Percentiles rank a stretch among this genome's conserved stretches.
phyloP scores from a whole-genome alignment of 2,888 invertebrate species.

The Lochmaea capreae region DNA sequence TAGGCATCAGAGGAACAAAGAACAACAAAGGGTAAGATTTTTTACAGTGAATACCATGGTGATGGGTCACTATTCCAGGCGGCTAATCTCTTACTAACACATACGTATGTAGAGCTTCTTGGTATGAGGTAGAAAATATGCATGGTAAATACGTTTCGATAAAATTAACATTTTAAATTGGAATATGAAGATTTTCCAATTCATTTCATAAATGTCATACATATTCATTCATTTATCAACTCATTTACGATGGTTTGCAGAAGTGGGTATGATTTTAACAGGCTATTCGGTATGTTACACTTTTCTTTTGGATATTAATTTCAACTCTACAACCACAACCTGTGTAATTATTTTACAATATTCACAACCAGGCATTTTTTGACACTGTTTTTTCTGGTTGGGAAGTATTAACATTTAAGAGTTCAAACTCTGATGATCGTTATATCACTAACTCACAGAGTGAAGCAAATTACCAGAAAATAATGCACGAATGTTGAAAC shows the following conservation, averaged over 20 bases:
- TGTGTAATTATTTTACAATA: not conserved
- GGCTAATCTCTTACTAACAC: constrained; percentile 34
- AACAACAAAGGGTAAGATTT: constrained; percentile 68
- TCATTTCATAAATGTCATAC: not conserved
- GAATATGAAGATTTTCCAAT: not conserved
- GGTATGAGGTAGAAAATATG: constrained; percentile 12
- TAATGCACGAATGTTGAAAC: no score
- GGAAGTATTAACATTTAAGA: no score
- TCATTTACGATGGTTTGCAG: not conserved
- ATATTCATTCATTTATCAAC: constrained; percentile 2
- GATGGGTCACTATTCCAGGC: constrained; percentile 18
- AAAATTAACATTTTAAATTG: constrained; percentile 5
- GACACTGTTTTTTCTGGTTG: no score
- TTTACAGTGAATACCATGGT: constrained; percentile 15
- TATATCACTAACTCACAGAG: no score
- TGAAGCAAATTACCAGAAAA: no score
- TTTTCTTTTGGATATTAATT: not conserved
- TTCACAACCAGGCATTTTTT: no score
- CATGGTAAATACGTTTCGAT: constrained; percentile 4
- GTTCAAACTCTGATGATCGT: no score
- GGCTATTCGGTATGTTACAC: not conserved
- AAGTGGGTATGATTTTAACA: not conserved
- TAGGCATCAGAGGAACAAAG: constrained; percentile 67
- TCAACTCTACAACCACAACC: not conserved
- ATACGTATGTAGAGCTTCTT: constrained; percentile 28